Base-by-base conservation (phyloP, 1,140 invertebrate genomes). In the Drosophila orena region DNA sequence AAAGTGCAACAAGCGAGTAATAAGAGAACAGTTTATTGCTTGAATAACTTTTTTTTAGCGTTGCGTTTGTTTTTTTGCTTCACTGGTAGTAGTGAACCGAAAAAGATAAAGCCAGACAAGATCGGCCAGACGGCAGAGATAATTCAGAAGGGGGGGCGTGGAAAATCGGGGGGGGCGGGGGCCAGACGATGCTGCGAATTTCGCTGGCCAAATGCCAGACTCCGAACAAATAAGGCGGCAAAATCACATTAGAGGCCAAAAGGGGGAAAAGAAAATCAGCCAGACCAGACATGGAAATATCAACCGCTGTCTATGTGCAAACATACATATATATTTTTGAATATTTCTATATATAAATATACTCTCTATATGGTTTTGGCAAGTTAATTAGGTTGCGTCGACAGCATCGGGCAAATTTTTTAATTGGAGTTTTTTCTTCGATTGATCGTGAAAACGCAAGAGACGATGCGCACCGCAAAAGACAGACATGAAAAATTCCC, bases 341-440 rank as follows among this genome's bases (percentile, higher is more conserved):
- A 37, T 47, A 53, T 53, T 27, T 15, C 47, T 22, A 5, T 15
- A 52, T 43, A 15, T 58, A 65, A 27, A 40, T 40, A 40, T 20
- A 38, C 52, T 46, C 57, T 49, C 14, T 57, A 47, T 47, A 43
- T 40, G 24, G 8, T 50, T 44, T 44, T 55, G 58, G 60, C 73
- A 52, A 77, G 57, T 86, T 85, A 85, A 85, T 86, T 85, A 81
- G 55, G 75, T 74, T 74, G 78, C 38, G 60, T 53, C 44, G 59
- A 70, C 58, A 62, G 70, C 17, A 17, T 17, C 57, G 30, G 34
- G 22, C 17, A 30, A 3, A 54, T 42, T 76, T 77, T 77, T 77
- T 77, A 77, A 77, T 77, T 77, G 73, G 72, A 77, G 38, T 43
- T 15, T 55, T 44, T 22, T 47, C 59, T 66, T 66, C 65, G 61